Percentiles rank a stretch among this genome's conserved stretches.
phyloP scores from a whole-genome alignment of 1,140 invertebrate species.

The Idris sp. region DNA sequence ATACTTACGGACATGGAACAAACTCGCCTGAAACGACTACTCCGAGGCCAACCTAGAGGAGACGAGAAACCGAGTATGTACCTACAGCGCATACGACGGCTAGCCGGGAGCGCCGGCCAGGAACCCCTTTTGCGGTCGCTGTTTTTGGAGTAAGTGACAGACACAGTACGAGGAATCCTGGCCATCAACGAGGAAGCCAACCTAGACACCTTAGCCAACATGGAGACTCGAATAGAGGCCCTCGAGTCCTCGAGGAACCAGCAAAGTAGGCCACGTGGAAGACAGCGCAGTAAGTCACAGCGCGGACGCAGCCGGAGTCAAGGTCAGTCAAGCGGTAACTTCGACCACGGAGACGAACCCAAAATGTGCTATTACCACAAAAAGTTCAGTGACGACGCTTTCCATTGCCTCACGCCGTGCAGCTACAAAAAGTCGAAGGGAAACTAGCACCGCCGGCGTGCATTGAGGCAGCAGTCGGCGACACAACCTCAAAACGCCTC shows the following conservation, averaged over 20 bases:
- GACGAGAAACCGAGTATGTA: conserved; percentile 3
- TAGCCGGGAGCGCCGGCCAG: conserved; percentile 2
- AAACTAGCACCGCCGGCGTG: conserved; percentile 1
- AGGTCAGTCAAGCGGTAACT: too few relatives aligned
- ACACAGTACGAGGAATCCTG: background rate
- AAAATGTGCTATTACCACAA: background rate
- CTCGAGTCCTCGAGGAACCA: too few relatives aligned
- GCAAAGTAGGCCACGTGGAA: too few relatives aligned
- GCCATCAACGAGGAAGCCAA: background rate
- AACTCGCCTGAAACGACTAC: background rate
- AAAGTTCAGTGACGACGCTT: background rate
- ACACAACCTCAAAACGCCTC: conserved; percentile 1
- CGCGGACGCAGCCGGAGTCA: too few relatives aligned
- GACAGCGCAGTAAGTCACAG: background rate
- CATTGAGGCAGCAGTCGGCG: conserved; percentile 7
- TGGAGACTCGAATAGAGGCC: too few relatives aligned
- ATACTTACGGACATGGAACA: background rate
- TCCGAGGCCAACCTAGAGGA: background rate
- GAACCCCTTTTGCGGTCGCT: conserved; percentile 2
- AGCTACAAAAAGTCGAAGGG: background rate
- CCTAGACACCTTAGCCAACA: background rate
- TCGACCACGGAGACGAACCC: too few relatives aligned
- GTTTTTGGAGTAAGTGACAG: conserved; percentile 15
- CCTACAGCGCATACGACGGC: background rate
- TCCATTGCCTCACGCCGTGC: background rate